These are phyloP conservation scores for Horisme vitalbata DNA, from an alignment of 2,888 invertebrate genomes.

Conservation along the genomic window DNA sequence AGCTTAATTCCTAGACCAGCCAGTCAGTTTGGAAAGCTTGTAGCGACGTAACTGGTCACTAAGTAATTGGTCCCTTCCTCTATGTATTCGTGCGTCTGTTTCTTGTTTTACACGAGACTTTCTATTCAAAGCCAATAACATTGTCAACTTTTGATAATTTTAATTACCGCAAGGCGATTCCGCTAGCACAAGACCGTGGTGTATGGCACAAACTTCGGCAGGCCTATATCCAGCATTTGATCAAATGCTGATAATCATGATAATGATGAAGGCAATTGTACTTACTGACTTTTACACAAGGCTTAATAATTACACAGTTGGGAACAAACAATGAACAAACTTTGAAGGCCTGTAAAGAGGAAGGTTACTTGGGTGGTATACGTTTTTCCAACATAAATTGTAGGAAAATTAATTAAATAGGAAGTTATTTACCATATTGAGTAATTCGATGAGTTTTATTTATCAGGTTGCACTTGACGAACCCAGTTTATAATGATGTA, in stretches of 20 bases:
- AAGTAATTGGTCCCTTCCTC: constrained; percentile 66
- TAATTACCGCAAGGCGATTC: neutral
- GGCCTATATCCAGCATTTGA: no score
- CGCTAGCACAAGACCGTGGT: no score
- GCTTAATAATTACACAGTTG: constrained; percentile 12
- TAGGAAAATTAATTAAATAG: no score
- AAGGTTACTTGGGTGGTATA: no score
- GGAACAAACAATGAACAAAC: constrained; percentile 8
- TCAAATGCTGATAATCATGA: no score
- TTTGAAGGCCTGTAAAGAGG: no score
- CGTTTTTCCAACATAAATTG: neutral
- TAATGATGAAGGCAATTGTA: neutral
- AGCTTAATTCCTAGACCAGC: constrained; percentile 8
- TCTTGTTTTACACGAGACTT: constrained; percentile 12
- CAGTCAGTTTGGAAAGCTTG: constrained; percentile 11
- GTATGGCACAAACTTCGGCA: no score
- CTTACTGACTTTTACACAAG: constrained; percentile 8
- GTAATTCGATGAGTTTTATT: constrained; percentile 2
- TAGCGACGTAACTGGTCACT: constrained; percentile 16
- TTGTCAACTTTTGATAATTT: neutral
- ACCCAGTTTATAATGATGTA: constrained; percentile 1
- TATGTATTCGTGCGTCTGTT: constrained; percentile 45
- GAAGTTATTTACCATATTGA: no score
- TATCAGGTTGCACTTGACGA: constrained; percentile 7
- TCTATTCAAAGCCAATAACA: constrained; percentile 12